These are phyloP conservation scores for Steinernema hermaphroditum DNA, from an alignment of 2,888 invertebrate genomes.

Conservation along the genomic window DNA sequence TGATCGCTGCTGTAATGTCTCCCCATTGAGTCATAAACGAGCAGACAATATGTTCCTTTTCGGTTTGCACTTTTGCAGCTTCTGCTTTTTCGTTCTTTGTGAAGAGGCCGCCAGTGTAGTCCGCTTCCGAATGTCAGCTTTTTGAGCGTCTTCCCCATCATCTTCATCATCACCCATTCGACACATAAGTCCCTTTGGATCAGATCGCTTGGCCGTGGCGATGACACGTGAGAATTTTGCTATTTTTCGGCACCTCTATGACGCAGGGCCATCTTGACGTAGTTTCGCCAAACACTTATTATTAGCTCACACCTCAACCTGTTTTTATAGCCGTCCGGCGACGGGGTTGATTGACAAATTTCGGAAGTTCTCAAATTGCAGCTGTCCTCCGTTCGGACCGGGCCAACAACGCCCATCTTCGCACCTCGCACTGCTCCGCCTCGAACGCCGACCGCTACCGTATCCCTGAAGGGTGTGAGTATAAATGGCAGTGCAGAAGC, in stretches of 20 bases:
- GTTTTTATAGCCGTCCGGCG: background rate
- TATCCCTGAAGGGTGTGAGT: background rate
- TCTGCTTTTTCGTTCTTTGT: background rate
- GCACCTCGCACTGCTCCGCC: slow-evolving; percentile 20
- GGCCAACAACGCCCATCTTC: slow-evolving; percentile 9
- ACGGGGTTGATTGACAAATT: slow-evolving; percentile 9
- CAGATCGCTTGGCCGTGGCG: no score
- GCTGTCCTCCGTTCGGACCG: slow-evolving; percentile 9
- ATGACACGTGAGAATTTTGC: slow-evolving; percentile 10
- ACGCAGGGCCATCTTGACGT: background rate
- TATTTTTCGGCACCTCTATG: background rate
- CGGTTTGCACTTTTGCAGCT: slow-evolving; percentile 5
- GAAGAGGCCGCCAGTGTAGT: no score
- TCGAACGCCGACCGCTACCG: background rate
- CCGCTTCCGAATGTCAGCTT: no score
- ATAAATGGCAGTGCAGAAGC: background rate
- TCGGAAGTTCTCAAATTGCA: slow-evolving; percentile 21
- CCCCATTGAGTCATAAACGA: slow-evolving; percentile 3
- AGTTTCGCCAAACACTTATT: background rate
- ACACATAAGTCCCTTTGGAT: no score
- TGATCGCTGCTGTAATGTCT: background rate
- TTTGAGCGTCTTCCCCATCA: no score
- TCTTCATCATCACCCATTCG: no score
- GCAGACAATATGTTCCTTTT: background rate
- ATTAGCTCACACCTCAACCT: slow-evolving; percentile 2